Percentiles rank a stretch among this genome's conserved stretches.
phyloP scores from a whole-genome alignment of 2,113 vertebrate genomes.

The Daboia siamensis region DNA sequence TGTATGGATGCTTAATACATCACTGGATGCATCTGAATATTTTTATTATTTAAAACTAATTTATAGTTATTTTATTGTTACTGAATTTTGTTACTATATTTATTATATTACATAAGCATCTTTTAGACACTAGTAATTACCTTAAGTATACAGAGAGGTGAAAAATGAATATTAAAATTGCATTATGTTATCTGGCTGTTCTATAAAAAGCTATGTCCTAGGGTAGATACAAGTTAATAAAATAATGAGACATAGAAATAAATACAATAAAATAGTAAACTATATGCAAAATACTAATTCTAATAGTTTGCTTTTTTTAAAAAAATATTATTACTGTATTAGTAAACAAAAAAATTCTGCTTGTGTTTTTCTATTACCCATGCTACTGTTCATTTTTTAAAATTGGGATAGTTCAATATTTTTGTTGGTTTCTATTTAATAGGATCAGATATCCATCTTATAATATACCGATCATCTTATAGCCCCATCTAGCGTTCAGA shows the following conservation, averaged over 20 bases:
- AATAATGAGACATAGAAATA: background rate
- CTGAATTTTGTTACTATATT: background rate
- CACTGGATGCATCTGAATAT: background rate
- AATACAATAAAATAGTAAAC: background rate
- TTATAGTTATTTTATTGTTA: background rate
- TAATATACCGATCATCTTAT: conserved; percentile 55
- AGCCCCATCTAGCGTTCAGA: conserved; percentile 73
- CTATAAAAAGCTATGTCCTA: background rate
- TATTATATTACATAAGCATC: background rate
- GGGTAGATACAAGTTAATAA: background rate
- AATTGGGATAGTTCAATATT: background rate
- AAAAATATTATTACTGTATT: background rate
- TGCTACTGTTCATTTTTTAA: background rate
- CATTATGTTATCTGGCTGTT: background rate
- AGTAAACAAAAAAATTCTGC: conserved; percentile 9
- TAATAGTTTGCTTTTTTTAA: background rate
- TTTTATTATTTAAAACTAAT: background rate
- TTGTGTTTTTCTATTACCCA: background rate
- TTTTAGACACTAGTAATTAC: background rate
- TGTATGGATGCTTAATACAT: background rate
- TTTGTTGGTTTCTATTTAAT: background rate
- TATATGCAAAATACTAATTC: background rate
- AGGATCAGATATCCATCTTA: background rate
- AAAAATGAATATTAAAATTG: background rate
- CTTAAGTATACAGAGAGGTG: background rate